phyloP scores from a whole-genome alignment of 2,797 vertebrate species.

The Neosilurus mollespiculum region DNA sequence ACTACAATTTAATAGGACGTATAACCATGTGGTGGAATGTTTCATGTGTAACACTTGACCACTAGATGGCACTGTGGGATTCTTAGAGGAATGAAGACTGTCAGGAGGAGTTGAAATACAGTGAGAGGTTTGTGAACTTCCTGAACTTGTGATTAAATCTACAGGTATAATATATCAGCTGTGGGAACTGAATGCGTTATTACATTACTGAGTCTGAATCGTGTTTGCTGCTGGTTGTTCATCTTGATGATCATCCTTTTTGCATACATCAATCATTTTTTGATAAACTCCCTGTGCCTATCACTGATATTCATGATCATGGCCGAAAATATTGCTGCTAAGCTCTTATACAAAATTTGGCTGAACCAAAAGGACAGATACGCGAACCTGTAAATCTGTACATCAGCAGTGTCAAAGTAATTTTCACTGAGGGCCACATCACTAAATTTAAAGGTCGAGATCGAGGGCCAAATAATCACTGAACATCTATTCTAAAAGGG shows the following conservation, averaged over 20 bases:
- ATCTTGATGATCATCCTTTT: constrained; percentile 6
- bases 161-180: constrained; percentile 21
- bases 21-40: not conserved
- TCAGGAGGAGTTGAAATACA: not conserved
- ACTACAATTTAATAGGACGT: not conserved
- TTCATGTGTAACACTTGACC: constrained; percentile 10
- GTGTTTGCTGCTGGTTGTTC: not conserved
- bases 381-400: not conserved
- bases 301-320: constrained; percentile 7
- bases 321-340: not conserved
- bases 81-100: not conserved
- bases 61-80: constrained; percentile 57
- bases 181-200: constrained; percentile 8
- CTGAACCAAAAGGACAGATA: not conserved
- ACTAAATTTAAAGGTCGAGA: no score
- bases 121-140: not conserved
- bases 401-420: no score
- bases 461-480: no score
- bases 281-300: not conserved
- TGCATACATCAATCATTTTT: constrained; percentile 27
- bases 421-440: no score
- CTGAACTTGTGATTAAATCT: constrained; percentile 8
- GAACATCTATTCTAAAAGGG: no score
- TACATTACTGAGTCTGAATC: constrained; percentile 23
- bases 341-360: not conserved